Conservation (phyloP, 2,113 vertebrate species). For the Notiomystis cincta region DNA sequence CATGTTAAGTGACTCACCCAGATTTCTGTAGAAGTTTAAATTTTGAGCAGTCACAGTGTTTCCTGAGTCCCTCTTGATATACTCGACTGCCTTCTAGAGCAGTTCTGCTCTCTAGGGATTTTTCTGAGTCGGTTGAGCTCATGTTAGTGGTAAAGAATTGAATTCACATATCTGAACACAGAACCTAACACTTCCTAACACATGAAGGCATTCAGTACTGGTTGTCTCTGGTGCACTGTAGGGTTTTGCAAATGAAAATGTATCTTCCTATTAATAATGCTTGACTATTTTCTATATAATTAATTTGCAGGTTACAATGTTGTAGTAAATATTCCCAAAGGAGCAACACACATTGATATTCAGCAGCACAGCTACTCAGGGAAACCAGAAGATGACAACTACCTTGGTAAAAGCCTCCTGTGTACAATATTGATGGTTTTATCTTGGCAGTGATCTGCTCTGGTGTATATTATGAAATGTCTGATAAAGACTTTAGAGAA, state of each 20-base stretch:
- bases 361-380: conserved; percentile 94
- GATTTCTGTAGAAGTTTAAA: not conserved
- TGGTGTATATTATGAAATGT: not conserved
- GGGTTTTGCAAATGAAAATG: not conserved
- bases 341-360: conserved; percentile 93
- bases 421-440: not conserved
- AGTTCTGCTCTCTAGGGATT: not conserved
- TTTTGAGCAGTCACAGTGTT: not conserved
- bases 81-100: not conserved
- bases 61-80: not conserved
- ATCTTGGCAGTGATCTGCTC: not conserved
- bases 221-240: not conserved
- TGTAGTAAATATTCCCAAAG: conserved; percentile 89
- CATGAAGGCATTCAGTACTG: not conserved
- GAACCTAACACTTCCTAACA: not conserved
- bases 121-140: not conserved
- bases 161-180: not conserved
- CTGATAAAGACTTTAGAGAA: not conserved
- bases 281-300: not conserved
- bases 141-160: not conserved
- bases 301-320: conserved; percentile 86
- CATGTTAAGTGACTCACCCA: not conserved
- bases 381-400: conserved; percentile 94
- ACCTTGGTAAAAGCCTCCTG: conserved; percentile 84
- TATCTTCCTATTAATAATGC: not conserved